A percentile compares a stretch with the other conserved stretches of the same genome.
phyloP scores from a whole-genome alignment of 2,888 invertebrate genomes.

The Sthenelais limicola region DNA sequence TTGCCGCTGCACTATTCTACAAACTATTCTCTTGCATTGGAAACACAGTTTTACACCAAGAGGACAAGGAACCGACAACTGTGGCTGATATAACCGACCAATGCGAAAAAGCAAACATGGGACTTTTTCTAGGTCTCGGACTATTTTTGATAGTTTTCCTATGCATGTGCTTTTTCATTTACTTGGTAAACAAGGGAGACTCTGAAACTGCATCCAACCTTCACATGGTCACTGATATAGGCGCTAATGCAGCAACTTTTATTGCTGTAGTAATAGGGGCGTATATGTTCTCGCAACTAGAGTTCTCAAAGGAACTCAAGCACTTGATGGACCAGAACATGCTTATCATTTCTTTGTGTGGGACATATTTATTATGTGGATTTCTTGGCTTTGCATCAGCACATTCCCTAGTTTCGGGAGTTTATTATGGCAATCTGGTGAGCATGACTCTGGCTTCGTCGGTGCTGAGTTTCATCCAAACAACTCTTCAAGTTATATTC shows the following conservation, averaged over 20 bases:
- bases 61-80: background rate
- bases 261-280: constrained; percentile 9
- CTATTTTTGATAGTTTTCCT: constrained; percentile 68
- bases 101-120: constrained; percentile 73
- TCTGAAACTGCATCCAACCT: constrained; percentile 53
- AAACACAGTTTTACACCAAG: background rate
- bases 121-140: constrained; percentile 71
- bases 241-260: constrained; percentile 3
- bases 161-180: constrained; percentile 62
- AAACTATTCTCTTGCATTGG: constrained; percentile 20
- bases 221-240: constrained; percentile 16
- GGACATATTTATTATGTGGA: background rate
- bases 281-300: background rate
- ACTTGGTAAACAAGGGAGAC: constrained; percentile 57
- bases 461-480: constrained; percentile 11
- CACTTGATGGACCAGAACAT: constrained; percentile 22
- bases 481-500: constrained; percentile 35
- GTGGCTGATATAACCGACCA: constrained; percentile 55
- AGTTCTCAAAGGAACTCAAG: background rate
- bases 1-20: constrained; percentile 40
- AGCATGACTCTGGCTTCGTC: background rate
- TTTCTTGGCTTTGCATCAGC: constrained; percentile 9
- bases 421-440: background rate
- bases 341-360: constrained; percentile 18
- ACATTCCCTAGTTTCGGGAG: background rate